A percentile compares a stretch with the other conserved stretches of the same genome.
Evolutionary conservation across 1,140 invertebrate genomes (phyloP).

Genomic region (Platyura marginata): DNA sequence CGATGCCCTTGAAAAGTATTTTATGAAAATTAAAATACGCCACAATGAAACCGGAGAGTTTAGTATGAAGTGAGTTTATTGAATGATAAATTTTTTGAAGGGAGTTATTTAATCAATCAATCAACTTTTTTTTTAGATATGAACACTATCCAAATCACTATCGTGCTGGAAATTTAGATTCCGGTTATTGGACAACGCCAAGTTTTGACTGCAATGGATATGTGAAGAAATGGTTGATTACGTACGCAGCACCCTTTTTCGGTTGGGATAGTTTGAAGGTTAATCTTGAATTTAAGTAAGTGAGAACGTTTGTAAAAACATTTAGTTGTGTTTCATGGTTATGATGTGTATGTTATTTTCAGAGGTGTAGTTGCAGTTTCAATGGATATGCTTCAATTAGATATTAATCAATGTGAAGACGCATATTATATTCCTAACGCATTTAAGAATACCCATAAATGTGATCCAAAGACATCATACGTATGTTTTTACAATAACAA

Average conservation of each 20-base stretch:
- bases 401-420: constrained; percentile 90
- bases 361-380: constrained; percentile 89
- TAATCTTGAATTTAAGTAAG: constrained; percentile 88
- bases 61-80: neutral
- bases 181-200: constrained; percentile 86
- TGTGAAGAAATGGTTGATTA: constrained; percentile 86
- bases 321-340: too few relatives aligned
- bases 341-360: constrained; percentile 20
- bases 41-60: constrained; percentile 66
- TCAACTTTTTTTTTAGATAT: constrained; percentile 53
- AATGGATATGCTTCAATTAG: constrained; percentile 74
- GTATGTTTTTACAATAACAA: too few relatives aligned
- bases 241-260: constrained; percentile 92
- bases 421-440: constrained; percentile 79
- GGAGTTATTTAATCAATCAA: too few relatives aligned
- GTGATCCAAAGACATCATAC: constrained; percentile 77
- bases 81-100: too few relatives aligned
- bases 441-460: constrained; percentile 90
- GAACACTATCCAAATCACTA: constrained; percentile 84
- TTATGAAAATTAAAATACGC: constrained; percentile 80
- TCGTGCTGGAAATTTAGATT: constrained; percentile 52
- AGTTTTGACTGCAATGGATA: constrained; percentile 89
- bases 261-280: constrained; percentile 85
- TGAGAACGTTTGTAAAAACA: too few relatives aligned
- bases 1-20: constrained; percentile 78